These are phyloP conservation scores for Ctenopoma multispine DNA, from an alignment of 2,797 vertebrate genomes.

Conservation along the genomic window DNA sequence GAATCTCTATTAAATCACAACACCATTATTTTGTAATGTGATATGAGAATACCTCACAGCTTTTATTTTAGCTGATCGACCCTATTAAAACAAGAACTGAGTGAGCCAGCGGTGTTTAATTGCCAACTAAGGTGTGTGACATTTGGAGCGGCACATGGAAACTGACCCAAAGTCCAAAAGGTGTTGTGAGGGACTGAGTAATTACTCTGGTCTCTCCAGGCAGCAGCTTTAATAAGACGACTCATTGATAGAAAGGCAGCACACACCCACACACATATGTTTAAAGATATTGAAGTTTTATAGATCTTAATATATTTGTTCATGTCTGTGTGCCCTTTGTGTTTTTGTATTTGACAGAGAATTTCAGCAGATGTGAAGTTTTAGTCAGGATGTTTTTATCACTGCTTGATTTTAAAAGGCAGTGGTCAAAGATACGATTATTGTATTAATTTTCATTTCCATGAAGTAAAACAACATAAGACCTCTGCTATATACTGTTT, in stretches of 20 bases:
- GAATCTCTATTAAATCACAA: constrained; percentile 39
- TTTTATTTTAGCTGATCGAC: constrained; percentile 51
- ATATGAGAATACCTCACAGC: constrained; percentile 51
- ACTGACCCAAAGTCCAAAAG: constrained; percentile 82
- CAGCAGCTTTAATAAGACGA: constrained; percentile 76
- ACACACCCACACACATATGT: background rate
- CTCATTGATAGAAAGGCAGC: constrained; percentile 54
- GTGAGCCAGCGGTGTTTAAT: constrained; percentile 72
- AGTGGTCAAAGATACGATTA: background rate
- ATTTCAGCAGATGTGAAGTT: constrained; percentile 20
- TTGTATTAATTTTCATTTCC: constrained; percentile 7
- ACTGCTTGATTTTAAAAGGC: constrained; percentile 14
- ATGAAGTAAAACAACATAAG: constrained; percentile 2
- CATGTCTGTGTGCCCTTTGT: constrained; percentile 1
- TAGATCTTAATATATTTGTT: constrained; percentile 4
- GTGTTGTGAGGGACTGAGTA: constrained; percentile 80
- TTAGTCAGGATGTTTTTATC: background rate
- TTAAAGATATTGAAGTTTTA: background rate
- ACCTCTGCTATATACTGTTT: background rate
- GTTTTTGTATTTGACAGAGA: constrained; percentile 13
- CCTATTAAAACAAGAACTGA: constrained; percentile 67
- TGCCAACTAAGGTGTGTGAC: constrained; percentile 80
- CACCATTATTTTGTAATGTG: constrained; percentile 27
- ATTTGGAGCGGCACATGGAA: constrained; percentile 79
- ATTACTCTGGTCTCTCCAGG: constrained; percentile 80